Percentiles rank a stretch among this genome's conserved stretches.
Evolutionary conservation across 1,140 invertebrate species (phyloP).

Genomic region (Saccostrea glomerata): DNA sequence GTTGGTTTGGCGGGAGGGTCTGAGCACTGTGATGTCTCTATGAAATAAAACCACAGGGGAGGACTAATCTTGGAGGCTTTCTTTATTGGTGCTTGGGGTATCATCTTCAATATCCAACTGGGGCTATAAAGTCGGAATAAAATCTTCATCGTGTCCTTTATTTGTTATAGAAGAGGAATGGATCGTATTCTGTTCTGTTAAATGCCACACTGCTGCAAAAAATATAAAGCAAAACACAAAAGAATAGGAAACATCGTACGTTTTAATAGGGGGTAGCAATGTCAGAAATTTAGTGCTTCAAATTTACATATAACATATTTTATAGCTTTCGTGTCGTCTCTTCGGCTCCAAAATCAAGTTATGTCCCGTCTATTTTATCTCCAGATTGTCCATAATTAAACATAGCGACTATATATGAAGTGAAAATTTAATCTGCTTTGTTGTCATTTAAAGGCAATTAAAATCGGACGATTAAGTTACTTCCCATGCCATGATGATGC

Average conservation of each 20-base stretch:
- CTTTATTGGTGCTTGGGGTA: constrained; percentile 23
- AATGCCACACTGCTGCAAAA: constrained; percentile 18
- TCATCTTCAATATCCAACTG: constrained; percentile 24
- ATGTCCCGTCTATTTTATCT: background rate
- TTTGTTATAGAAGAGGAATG: constrained; percentile 16
- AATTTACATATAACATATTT: constrained; percentile 37
- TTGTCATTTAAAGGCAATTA: constrained; percentile 38
- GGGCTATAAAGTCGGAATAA: constrained; percentile 22
- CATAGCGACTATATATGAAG: constrained; percentile 33
- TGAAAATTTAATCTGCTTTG: constrained; percentile 35
- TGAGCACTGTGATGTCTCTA: background rate
- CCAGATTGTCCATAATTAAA: constrained; percentile 34
- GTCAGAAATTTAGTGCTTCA: constrained; percentile 36
- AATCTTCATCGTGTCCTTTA: constrained; percentile 16
- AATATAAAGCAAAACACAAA: constrained; percentile 32
- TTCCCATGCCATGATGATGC: constrained; percentile 20
- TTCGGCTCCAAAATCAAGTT: constrained; percentile 27
- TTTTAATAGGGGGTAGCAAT: constrained; percentile 28
- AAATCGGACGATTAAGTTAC: constrained; percentile 26
- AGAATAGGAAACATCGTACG: constrained; percentile 16
- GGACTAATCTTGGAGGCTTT: background rate
- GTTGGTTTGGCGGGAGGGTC: background rate
- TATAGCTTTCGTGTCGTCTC: constrained; percentile 28
- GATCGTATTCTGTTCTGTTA: constrained; percentile 8
- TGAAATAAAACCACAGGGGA: constrained; percentile 27